Conservation (phyloP, 2,113 vertebrate species). For the Chroicocephalus ridibundus region DNA sequence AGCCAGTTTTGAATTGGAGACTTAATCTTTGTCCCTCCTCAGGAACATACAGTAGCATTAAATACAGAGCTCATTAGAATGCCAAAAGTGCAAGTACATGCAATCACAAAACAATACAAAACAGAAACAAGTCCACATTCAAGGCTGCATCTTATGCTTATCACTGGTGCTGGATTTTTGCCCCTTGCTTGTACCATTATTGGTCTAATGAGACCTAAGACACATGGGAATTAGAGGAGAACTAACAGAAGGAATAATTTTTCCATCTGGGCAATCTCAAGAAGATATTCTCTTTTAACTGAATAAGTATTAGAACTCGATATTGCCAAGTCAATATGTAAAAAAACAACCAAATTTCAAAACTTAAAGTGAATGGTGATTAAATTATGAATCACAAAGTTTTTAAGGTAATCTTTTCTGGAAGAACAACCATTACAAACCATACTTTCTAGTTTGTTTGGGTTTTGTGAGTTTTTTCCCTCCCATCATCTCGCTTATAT, state of each 20-base stretch:
- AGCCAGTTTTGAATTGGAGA: neutral
- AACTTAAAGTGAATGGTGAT: neutral
- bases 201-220: neutral
- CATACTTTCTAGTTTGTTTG: neutral
- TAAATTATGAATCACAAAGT: neutral
- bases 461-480: neutral
- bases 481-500: neutral
- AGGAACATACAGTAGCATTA: neutral
- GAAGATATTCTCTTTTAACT: neutral
- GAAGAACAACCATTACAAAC: neutral
- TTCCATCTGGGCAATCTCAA: neutral
- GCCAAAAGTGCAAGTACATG: neutral
- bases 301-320: neutral
- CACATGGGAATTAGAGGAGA: neutral
- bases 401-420: neutral
- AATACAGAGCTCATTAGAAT: neutral
- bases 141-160: neutral
- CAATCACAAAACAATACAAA: neutral
- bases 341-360: neutral
- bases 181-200: neutral
- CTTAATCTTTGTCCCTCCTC: neutral
- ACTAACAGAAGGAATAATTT: neutral
- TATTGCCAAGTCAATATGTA: neutral
- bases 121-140: neutral
- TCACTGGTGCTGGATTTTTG: neutral